A percentile compares a stretch with the other conserved stretches of the same genome.
phyloP scores from a whole-genome alignment of 53 echinoderm and acorn worm species.

The Stichopus horrens region DNA sequence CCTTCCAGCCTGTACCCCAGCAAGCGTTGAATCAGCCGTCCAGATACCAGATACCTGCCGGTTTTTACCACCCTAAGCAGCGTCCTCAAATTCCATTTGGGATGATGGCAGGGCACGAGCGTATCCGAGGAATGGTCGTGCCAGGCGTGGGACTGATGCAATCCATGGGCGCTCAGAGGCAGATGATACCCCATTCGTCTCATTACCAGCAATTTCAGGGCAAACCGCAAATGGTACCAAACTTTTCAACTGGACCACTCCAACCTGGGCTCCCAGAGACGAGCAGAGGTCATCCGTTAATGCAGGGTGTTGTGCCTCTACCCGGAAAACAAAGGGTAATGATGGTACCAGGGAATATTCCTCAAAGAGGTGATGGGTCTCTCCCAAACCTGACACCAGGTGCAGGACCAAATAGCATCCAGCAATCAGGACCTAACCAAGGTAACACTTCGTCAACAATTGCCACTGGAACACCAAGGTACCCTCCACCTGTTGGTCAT shows the following conservation, averaged over 20 bases:
- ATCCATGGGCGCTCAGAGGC: not conserved
- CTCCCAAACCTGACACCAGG: not conserved
- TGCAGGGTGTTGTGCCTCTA: not conserved
- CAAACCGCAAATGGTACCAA: not conserved
- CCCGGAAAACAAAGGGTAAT: not conserved
- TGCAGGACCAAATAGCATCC: not conserved
- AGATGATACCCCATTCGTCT: not conserved
- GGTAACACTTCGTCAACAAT: not conserved
- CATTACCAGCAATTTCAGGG: not conserved
- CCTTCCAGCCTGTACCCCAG: constrained; percentile 41
- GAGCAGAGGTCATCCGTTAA: not conserved
- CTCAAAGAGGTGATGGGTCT: not conserved
- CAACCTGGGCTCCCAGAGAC: not conserved
- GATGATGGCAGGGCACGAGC: not conserved
- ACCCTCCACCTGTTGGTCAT: constrained; percentile 9
- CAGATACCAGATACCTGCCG: not conserved
- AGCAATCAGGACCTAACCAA: not conserved
- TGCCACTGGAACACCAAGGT: not conserved
- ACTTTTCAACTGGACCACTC: not conserved
- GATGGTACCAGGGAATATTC: not conserved
- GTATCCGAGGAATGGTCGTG: constrained; percentile 12
- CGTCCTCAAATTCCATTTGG: not conserved
- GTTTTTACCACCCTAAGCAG: constrained; percentile 1
- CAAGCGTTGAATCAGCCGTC: not conserved
- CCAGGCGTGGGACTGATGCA: not conserved